Evolutionary conservation across 2,888 invertebrate genomes (phyloP), one percentile per base, ranked within the genome.

Genomic region (Alitta virens): DNA sequence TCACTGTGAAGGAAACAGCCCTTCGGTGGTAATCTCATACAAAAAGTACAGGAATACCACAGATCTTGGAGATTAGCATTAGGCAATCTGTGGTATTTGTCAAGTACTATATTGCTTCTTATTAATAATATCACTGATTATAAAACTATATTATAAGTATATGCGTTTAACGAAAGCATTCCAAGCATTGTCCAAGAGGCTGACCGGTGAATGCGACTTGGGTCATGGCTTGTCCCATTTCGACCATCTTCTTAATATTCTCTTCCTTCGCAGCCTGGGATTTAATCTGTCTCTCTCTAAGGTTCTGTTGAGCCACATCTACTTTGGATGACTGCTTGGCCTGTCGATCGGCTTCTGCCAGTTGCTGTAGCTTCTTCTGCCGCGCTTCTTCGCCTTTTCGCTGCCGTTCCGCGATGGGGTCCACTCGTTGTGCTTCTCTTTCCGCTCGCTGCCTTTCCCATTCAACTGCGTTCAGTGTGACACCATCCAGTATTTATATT

Each of bases 371-470:
- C 62, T 79, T 79, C 57, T 74, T 68, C 60, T 75, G 71, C 63
- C 82, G 80, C 50, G 78, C 75, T 33, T 78, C 77, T 43, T 79
- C 79, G 0, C 83, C 80, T 63, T 75, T 72, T 33, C 71, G 66
- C 56, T 75, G 75, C 42, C 74, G 71, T 60, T 71, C 58, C 24
- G n/a, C 26, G 38, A 61, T 43, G 0, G 65, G 59, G 26, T 56
- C 58, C 46, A 62, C 65, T 52, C 46, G 42, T 3, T 18, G 2
- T 9, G 33, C 23, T n/a, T 43, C 62, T 16, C 51, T 40, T 2
- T 46, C 63, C 21, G 24, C 56, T 38, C 53, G 46, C 33, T 60
- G 60, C 46, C 24, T 3, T 40, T 49, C 59, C 25, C 50, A 56
- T 25, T 59, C 60, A 25, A 9, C 63, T 63, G 25, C 23, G n/a